Percentiles rank a stretch among this genome's conserved stretches.
phyloP scores from a whole-genome alignment of 1,140 invertebrate species.

The Limonius californicus region DNA sequence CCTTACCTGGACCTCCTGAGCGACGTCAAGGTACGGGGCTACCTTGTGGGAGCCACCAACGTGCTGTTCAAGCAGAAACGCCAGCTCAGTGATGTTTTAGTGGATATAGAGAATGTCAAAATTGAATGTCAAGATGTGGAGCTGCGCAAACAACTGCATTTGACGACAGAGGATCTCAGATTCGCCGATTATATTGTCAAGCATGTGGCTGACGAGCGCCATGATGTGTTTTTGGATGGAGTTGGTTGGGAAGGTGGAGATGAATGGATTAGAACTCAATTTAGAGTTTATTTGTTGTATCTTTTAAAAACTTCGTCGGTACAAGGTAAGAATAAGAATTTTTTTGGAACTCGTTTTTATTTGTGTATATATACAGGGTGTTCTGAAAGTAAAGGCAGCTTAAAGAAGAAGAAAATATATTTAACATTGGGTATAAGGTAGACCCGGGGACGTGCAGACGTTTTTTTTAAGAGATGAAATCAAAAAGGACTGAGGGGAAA shows the following conservation, averaged over 20 bases:
- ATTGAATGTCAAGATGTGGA: conserved; percentile 87
- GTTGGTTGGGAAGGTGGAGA: conserved; percentile 89
- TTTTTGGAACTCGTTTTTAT: no score
- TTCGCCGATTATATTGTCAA: conserved; percentile 92
- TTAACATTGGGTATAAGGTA: no score
- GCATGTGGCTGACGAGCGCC: conserved; percentile 73
- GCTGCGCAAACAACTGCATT: conserved; percentile 73
- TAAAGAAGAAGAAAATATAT: no score
- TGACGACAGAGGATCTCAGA: conserved; percentile 92
- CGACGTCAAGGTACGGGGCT: conserved; percentile 85
- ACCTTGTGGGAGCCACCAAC: conserved; percentile 95
- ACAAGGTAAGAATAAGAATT: conserved; percentile 68
- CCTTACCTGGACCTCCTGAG: conserved; percentile 91
- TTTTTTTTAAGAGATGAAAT: no score
- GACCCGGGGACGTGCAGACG: no score
- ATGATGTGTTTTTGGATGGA: conserved; percentile 74
- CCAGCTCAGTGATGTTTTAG: conserved; percentile 86
- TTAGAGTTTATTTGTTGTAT: conserved; percentile 86
- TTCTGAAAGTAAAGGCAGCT: no score
- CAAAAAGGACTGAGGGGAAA: no score
- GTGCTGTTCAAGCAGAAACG: conserved; percentile 94
- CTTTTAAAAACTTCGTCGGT: conserved; percentile 78
- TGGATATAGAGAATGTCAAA: conserved; percentile 85
- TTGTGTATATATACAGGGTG: no score
- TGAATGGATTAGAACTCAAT: conserved; percentile 94